A percentile compares a stretch with the other conserved stretches of the same genome.
Conservation (phyloP, 2,113 vertebrate species). For the Anolis sagrei region DNA sequence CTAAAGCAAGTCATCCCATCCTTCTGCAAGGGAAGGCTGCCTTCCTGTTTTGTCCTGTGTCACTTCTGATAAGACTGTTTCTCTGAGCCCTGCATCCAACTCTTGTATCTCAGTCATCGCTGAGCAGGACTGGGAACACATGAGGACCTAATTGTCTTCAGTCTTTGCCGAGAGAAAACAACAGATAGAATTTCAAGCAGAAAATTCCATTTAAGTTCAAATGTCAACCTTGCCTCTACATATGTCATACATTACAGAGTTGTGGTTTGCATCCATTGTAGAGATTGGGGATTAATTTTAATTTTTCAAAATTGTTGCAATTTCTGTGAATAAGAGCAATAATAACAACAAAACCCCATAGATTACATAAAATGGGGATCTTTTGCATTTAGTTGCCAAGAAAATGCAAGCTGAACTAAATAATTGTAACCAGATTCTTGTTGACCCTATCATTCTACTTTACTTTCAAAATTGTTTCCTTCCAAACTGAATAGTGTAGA, state of each 20-base stretch:
- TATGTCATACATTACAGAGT: conserved; percentile 37
- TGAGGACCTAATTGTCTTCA: conserved; percentile 40
- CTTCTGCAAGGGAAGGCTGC: neutral
- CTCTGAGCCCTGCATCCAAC: neutral
- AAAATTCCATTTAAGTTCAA: conserved; percentile 60
- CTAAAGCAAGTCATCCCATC: neutral
- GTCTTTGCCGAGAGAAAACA: conserved; percentile 50
- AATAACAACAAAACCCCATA: conserved; percentile 17
- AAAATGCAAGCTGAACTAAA: conserved; percentile 56
- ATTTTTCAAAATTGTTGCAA: conserved; percentile 52
- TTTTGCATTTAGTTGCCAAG: conserved; percentile 58
- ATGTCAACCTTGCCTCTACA: conserved; percentile 21
- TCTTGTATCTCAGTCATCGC: conserved; percentile 38
- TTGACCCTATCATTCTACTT: conserved; percentile 33
- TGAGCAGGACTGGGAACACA: conserved; percentile 40
- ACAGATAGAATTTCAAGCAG: conserved; percentile 60
- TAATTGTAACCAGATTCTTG: conserved; percentile 63
- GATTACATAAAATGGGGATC: conserved; percentile 56
- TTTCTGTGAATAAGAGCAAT: conserved; percentile 56
- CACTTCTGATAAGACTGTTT: neutral
- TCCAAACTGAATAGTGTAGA: conserved; percentile 36
- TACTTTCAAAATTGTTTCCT: conserved; percentile 39
- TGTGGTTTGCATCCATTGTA: conserved; percentile 46
- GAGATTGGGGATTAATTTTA: conserved; percentile 45
- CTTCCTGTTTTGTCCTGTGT: neutral